Conservation (phyloP, 2,113 vertebrate species). For the Rhinolophus sinicus region DNA sequence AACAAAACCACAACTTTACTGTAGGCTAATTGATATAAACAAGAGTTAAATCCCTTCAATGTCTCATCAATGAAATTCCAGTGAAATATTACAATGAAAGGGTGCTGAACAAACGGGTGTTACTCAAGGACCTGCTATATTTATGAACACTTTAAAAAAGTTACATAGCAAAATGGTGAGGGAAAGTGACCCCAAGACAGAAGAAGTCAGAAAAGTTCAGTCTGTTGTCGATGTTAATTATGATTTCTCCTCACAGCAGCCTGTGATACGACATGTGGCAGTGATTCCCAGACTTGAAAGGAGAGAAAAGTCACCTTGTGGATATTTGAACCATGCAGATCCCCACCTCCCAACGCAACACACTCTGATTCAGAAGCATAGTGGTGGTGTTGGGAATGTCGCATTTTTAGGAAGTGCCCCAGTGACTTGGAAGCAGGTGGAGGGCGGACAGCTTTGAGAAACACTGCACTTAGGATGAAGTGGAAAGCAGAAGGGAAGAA, state of each 20-base stretch:
- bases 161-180: background rate
- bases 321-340: accelerated
- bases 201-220: background rate
- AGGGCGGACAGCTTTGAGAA: background rate
- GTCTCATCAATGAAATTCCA: background rate
- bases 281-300: background rate
- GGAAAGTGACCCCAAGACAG: background rate
- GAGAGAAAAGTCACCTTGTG: background rate
- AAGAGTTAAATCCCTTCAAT: background rate
- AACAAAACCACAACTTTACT: background rate
- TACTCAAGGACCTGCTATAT: background rate
- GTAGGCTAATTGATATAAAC: background rate
- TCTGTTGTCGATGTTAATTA: background rate
- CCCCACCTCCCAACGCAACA: accelerated
- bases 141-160: background rate
- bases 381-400: too few species aligned
- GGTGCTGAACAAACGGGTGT: background rate
- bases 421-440: background rate
- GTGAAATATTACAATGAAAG: background rate
- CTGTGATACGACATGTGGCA: background rate
- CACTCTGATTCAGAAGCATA: accelerated
- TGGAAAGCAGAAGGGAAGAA: accelerated
- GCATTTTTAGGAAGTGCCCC: background rate
- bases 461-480: background rate
- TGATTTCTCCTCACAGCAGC: background rate